Evolutionary conservation across 2,797 vertebrate species (phyloP).

Genomic region (Megalops cyprinoides): DNA sequence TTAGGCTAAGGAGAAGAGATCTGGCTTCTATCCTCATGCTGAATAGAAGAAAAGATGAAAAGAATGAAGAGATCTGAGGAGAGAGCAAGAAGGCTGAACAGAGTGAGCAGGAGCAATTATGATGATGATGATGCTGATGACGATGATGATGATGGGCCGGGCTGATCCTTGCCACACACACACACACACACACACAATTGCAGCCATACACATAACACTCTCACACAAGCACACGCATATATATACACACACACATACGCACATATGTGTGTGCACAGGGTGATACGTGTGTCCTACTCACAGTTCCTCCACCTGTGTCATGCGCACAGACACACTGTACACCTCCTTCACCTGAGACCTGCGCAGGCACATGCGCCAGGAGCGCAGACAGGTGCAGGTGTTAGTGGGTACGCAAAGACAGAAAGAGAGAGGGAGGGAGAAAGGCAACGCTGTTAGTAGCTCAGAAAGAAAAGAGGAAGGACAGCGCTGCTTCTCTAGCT

Average conservation of each 20-base stretch:
- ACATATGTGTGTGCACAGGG: too few relatives aligned
- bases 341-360: slow-evolving; percentile 91
- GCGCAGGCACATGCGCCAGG: slow-evolving; percentile 54
- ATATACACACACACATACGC: too few relatives aligned
- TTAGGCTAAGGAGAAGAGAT: not conserved
- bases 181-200: too few relatives aligned
- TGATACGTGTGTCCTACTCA: slow-evolving; percentile 84
- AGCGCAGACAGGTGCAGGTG: slow-evolving; percentile 79
- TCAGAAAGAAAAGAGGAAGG: not conserved
- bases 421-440: slow-evolving; percentile 10
- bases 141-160: too few relatives aligned
- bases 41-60: slow-evolving; percentile 68
- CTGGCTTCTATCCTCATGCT: slow-evolving; percentile 59
- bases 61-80: not conserved
- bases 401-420: slow-evolving; percentile 73
- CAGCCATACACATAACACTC: too few relatives aligned
- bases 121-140: too few relatives aligned
- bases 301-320: slow-evolving; percentile 99
- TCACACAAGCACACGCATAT: too few relatives aligned
- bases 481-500: not conserved
- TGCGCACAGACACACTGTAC: slow-evolving; percentile 98
- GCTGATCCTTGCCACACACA: too few relatives aligned
- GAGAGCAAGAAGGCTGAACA: slow-evolving; percentile 19
- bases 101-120: too few relatives aligned
- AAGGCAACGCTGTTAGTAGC: not conserved